Evolutionary conservation across 2,888 invertebrate species (phyloP).

Genomic region (Erannis defoliaria): DNA sequence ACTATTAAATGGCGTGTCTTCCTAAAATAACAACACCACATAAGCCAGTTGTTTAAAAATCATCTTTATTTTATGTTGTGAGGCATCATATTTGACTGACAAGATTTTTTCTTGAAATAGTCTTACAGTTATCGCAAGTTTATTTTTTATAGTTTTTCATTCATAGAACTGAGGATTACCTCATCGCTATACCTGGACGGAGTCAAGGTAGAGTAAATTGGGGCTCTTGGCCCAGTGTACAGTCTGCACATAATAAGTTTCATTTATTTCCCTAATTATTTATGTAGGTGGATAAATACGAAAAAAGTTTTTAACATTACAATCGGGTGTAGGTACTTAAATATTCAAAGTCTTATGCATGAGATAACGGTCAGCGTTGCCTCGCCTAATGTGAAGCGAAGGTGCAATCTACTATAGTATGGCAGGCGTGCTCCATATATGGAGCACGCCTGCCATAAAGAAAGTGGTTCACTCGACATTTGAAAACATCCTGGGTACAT

Average conservation of each 20-base stretch:
- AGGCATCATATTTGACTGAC: constrained; percentile 24
- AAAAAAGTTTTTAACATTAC: too few relatives aligned
- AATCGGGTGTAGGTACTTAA: background rate
- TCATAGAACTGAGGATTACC: constrained; percentile 71
- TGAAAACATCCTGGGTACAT: too few relatives aligned
- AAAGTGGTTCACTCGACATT: too few relatives aligned
- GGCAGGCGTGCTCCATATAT: too few relatives aligned
- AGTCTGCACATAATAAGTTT: too few relatives aligned
- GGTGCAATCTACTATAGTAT: too few relatives aligned
- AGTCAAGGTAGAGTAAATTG: background rate
- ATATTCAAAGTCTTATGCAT: too few relatives aligned
- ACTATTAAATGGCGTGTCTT: constrained; percentile 56
- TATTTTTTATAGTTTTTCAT: constrained; percentile 65
- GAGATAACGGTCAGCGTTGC: too few relatives aligned
- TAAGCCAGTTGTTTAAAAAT: constrained; percentile 19
- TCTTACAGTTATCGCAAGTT: constrained; percentile 53
- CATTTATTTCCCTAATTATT: too few relatives aligned
- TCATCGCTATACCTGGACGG: constrained; percentile 60
- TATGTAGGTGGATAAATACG: background rate
- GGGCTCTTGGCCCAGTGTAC: background rate
- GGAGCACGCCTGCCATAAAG: too few relatives aligned
- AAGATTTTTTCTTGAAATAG: constrained; percentile 33
- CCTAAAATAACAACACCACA: constrained; percentile 46
- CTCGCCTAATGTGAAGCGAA: too few relatives aligned
- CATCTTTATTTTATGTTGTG: constrained; percentile 15